Percentiles rank a stretch among this genome's conserved stretches.
Conservation (phyloP, 2,888 invertebrate species). For the Leptarthrus brevirostris region DNA sequence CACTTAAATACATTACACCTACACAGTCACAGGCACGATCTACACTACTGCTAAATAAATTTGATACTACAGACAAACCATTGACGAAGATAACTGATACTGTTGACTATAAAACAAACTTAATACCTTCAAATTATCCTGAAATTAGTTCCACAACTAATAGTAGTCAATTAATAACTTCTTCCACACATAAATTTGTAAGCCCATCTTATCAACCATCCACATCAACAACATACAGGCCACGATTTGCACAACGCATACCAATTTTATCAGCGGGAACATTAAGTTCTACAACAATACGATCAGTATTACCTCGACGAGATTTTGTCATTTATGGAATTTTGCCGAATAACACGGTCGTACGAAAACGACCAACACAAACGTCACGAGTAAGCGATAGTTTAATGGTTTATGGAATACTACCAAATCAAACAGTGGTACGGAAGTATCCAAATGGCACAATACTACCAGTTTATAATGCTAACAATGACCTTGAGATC, state of each 20-base stretch:
- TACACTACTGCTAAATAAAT: constrained; percentile 29
- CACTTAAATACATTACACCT: constrained; percentile 45
- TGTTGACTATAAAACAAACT: constrained; percentile 33
- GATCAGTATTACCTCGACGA: constrained; percentile 61
- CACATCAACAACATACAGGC: constrained; percentile 52
- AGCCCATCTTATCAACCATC: constrained; percentile 46
- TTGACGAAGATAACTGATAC: constrained; percentile 8
- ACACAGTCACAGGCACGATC: constrained; percentile 41
- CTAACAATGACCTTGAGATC: constrained; percentile 71
- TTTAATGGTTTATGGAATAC: constrained; percentile 75
- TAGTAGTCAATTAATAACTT: constrained; percentile 10
- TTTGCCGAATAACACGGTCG: constrained; percentile 82
- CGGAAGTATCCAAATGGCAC: constrained; percentile 85
- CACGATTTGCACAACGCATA: constrained; percentile 55
- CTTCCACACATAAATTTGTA: constrained; percentile 45
- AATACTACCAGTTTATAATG: constrained; percentile 74
- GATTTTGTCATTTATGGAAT: constrained; percentile 82
- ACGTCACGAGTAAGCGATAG: constrained; percentile 72
- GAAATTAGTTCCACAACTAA: constrained; percentile 42
- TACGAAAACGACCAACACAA: constrained; percentile 81
- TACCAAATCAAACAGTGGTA: constrained; percentile 83
- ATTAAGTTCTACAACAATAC: constrained; percentile 68
- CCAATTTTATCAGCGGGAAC: constrained; percentile 55
- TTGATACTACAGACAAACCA: constrained; percentile 9
- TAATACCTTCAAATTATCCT: constrained; percentile 28